A percentile compares a stretch with the other conserved stretches of the same genome.
Evolutionary conservation across 2,888 invertebrate species (phyloP).

Genomic region (Lithophane semibrunnea): DNA sequence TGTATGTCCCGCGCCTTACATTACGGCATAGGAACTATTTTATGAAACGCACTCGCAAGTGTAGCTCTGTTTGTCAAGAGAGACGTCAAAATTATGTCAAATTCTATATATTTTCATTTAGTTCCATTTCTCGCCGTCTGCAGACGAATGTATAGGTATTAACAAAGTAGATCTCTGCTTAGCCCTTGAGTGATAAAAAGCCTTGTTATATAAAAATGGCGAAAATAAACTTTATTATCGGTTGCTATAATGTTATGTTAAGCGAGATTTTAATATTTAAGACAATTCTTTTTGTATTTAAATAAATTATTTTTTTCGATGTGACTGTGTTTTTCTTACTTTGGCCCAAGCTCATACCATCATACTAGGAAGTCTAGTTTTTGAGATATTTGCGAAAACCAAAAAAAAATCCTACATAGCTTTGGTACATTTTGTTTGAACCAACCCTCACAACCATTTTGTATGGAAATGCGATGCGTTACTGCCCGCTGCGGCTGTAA

Average conservation of each 20-base stretch:
- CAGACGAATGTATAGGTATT: not conserved
- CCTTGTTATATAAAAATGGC: slow-evolving; percentile 40
- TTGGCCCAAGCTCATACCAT: not conserved
- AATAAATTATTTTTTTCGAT: slow-evolving; percentile 76
- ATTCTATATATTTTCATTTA: slow-evolving; percentile 11
- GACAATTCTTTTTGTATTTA: slow-evolving; percentile 73
- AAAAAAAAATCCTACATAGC: no score
- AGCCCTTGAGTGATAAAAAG: slow-evolving; percentile 9
- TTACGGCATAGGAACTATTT: no score
- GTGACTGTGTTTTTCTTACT: not conserved
- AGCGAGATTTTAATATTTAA: slow-evolving; percentile 72
- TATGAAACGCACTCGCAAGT: no score
- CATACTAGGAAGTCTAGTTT: no score
- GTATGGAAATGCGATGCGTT: no score
- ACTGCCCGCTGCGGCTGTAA: no score
- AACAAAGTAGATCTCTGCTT: slow-evolving; percentile 7
- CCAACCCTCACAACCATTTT: no score
- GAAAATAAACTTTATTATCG: slow-evolving; percentile 35
- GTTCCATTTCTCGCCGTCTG: slow-evolving; percentile 8
- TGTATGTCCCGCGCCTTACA: no score
- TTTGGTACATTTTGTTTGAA: no score
- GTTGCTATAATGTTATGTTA: slow-evolving; percentile 64
- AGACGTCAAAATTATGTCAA: slow-evolving; percentile 9
- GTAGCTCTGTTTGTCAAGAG: not conserved
- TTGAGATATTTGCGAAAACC: no score